A percentile compares a stretch with the other conserved stretches of the same genome.
Conservation (phyloP, 2,888 invertebrate species). For the Anarsia innoxiella region DNA sequence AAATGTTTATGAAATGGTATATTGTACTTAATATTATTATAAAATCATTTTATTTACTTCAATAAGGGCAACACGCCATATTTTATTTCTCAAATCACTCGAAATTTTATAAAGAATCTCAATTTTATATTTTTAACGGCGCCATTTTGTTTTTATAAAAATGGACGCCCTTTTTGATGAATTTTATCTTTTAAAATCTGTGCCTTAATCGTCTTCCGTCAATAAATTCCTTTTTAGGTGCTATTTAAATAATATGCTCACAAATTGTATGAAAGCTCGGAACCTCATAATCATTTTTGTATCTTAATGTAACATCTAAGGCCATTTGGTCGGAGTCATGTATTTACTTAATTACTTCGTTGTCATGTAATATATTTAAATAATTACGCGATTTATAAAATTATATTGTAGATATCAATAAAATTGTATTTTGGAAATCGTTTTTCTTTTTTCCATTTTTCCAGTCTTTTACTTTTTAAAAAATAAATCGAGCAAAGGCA, state of each 20-base stretch:
- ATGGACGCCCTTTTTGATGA: neutral
- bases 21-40: no score
- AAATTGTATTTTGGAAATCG: constrained; percentile 51
- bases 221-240: constrained; percentile 10
- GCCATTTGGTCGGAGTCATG: constrained; percentile 67
- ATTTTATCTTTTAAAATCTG: constrained; percentile 1
- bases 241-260: constrained; percentile 4
- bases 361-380: constrained; percentile 64
- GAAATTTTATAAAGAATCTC: no score
- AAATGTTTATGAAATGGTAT: no score
- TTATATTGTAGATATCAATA: constrained; percentile 69
- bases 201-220: constrained; percentile 4
- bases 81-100: no score
- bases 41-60: no score
- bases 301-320: constrained; percentile 34
- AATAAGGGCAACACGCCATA: no score
- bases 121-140: no score
- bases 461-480: no score
- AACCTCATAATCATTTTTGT: constrained; percentile 11
- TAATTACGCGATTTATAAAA: constrained; percentile 50
- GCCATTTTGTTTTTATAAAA: no score
- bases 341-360: constrained; percentile 55
- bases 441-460: no score
- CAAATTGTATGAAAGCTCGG: neutral
- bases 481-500: no score